Percentiles rank a stretch among this genome's conserved stretches.
Conservation (phyloP, 2,888 invertebrate genomes). For the Drosophila kokeensis region DNA sequence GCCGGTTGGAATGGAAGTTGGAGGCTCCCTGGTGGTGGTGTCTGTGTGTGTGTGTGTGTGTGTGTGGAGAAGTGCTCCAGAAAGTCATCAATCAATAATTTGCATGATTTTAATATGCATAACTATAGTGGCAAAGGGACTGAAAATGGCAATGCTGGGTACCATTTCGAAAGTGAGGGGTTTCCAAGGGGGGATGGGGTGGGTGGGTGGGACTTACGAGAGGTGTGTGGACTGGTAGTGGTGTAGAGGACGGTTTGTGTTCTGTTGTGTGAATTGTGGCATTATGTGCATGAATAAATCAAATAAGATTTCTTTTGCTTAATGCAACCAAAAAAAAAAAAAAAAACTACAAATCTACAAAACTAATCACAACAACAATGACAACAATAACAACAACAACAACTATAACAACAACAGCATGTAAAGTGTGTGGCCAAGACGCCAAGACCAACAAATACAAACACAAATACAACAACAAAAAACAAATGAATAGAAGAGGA, state of each 20-base stretch:
- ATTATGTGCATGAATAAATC: constrained; percentile 63
- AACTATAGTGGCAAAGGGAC: constrained; percentile 6
- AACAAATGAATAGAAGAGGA: background rate
- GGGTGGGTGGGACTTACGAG: background rate
- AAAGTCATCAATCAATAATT: constrained; percentile 57
- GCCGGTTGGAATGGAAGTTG: background rate
- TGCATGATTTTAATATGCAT: constrained; percentile 72
- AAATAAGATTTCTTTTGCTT: constrained; percentile 69
- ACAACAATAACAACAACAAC: constrained; percentile 32
- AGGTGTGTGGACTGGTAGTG: background rate
- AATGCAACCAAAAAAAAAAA: constrained; percentile 59
- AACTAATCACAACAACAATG: constrained; percentile 66
- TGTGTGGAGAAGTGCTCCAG: background rate
- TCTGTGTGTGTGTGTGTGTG: background rate
- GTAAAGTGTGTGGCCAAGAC: constrained; percentile 14
- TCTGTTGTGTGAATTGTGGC: constrained; percentile 6
- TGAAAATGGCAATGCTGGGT: background rate
- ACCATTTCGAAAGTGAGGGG: background rate
- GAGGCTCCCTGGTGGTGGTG: background rate
- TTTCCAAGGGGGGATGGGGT: no score
- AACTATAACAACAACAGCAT: constrained; percentile 33
- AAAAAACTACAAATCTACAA: constrained; percentile 68
- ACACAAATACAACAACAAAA: background rate
- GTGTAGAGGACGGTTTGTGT: background rate
- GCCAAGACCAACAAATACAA: constrained; percentile 6